These are phyloP conservation scores for Alethe castanea DNA, from an alignment of 2,113 vertebrate genomes.

Conservation along the genomic window DNA sequence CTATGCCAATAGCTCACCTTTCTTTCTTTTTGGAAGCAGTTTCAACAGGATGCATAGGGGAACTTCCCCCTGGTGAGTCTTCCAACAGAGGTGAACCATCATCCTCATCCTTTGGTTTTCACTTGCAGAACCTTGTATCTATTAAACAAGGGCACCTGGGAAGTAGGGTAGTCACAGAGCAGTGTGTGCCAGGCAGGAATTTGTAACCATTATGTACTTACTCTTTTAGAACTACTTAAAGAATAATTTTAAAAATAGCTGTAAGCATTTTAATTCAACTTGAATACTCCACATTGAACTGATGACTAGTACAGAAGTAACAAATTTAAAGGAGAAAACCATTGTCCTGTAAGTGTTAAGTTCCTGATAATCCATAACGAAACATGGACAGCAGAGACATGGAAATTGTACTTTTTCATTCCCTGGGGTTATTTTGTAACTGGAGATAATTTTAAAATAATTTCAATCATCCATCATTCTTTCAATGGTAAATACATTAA, in stretches of 20 bases:
- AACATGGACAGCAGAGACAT: neutral
- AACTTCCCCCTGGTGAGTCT: neutral
- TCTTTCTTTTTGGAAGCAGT: neutral
- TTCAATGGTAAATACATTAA: neutral
- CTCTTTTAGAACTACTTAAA: neutral
- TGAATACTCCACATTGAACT: neutral
- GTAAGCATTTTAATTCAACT: neutral
- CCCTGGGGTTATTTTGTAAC: neutral
- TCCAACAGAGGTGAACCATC: neutral
- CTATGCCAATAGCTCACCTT: neutral
- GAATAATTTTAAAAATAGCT: neutral
- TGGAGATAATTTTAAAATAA: neutral
- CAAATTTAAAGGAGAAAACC: neutral
- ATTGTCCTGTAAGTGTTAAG: neutral
- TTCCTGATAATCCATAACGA: neutral
- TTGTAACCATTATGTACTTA: neutral
- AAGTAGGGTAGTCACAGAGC: neutral
- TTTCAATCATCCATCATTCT: neutral
- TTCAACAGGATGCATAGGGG: neutral
- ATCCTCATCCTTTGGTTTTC: fast-evolving
- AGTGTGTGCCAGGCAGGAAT: neutral
- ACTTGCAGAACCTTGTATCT: neutral
- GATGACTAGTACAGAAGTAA: neutral
- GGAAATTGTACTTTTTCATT: neutral
- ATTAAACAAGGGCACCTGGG: neutral